These are phyloP conservation scores for Nannobrachium achirus DNA, from an alignment of 2,113 vertebrate species.

Conservation along the genomic window DNA sequence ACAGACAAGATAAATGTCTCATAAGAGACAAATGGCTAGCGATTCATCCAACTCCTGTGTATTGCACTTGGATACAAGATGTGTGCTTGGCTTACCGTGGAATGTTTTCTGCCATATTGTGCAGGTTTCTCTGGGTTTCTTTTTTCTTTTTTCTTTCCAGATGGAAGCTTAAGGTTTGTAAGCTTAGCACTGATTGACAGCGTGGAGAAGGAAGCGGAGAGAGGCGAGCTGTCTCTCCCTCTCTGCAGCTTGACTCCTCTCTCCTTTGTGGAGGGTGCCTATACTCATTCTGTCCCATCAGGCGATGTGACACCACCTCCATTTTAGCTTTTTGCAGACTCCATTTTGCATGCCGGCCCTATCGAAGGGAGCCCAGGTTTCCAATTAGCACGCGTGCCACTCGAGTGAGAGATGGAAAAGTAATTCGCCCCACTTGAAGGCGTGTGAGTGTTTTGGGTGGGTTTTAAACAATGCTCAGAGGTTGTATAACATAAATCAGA, in stretches of 20 bases:
- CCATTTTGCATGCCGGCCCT: constrained; percentile 39
- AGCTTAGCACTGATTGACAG: constrained; percentile 15
- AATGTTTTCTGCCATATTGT: constrained; percentile 9
- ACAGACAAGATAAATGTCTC: background rate
- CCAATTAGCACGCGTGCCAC: constrained; percentile 40
- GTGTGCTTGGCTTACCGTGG: constrained; percentile 2
- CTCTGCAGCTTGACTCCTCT: constrained; percentile 6
- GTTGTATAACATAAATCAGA: background rate
- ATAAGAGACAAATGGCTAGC: background rate
- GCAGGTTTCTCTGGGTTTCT: constrained; percentile 4
- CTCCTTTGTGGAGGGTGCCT: background rate
- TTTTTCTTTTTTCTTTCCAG: background rate
- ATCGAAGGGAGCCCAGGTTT: constrained; percentile 20
- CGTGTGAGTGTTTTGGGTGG: constrained; percentile 3
- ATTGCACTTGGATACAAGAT: background rate
- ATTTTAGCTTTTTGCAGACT: constrained; percentile 38
- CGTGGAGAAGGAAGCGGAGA: constrained; percentile 4
- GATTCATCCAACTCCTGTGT: background rate
- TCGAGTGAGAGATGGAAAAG: constrained; percentile 44
- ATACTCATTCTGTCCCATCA: constrained; percentile 29
- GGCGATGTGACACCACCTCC: constrained; percentile 11
- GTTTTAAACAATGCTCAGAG: constrained; percentile 31
- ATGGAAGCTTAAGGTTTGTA: constrained; percentile 1
- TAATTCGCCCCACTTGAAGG: constrained; percentile 24
- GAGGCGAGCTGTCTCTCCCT: constrained; percentile 8